phyloP scores from a whole-genome alignment of 2,113 vertebrate species.

The Macquaria australasica region DNA sequence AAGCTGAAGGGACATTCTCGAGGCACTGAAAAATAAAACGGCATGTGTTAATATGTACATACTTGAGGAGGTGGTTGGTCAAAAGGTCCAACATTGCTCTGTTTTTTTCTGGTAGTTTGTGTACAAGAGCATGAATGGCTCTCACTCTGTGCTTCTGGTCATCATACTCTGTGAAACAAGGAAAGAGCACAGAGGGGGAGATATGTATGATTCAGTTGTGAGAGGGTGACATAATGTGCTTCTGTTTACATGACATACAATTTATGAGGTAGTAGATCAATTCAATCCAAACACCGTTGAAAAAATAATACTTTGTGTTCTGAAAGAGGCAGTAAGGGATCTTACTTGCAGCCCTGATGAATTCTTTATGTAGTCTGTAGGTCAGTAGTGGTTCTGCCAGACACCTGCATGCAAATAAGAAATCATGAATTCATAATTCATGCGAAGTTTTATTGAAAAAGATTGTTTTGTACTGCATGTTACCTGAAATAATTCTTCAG shows the following conservation, averaged over 20 bases:
- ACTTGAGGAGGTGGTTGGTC: constrained; percentile 94
- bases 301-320: neutral
- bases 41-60: constrained; percentile 58
- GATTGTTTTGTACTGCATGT: constrained; percentile 2
- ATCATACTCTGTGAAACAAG: constrained; percentile 89
- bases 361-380: constrained; percentile 97
- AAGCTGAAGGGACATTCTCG: neutral
- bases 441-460: neutral
- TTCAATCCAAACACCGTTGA: neutral
- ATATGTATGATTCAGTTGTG: neutral
- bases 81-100: constrained; percentile 95
- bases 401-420: constrained; percentile 84
- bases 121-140: constrained; percentile 94
- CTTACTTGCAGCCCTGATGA: constrained; percentile 98
- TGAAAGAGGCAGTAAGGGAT: constrained; percentile 43
- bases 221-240: neutral
- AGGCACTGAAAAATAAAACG: neutral
- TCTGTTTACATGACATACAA: neutral
- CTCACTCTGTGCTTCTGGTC: constrained; percentile 96
- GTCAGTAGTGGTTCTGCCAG: constrained; percentile 97
- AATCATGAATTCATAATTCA: constrained; percentile 7
- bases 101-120: constrained; percentile 96
- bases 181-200: neutral
- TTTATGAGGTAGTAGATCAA: neutral
- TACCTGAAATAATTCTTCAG: constrained; percentile 99